A percentile compares a stretch with the other conserved stretches of the same genome.
These are phyloP conservation scores for Spodoptera littoralis DNA, from an alignment of 2,888 invertebrate genomes.

Conservation along the genomic window DNA sequence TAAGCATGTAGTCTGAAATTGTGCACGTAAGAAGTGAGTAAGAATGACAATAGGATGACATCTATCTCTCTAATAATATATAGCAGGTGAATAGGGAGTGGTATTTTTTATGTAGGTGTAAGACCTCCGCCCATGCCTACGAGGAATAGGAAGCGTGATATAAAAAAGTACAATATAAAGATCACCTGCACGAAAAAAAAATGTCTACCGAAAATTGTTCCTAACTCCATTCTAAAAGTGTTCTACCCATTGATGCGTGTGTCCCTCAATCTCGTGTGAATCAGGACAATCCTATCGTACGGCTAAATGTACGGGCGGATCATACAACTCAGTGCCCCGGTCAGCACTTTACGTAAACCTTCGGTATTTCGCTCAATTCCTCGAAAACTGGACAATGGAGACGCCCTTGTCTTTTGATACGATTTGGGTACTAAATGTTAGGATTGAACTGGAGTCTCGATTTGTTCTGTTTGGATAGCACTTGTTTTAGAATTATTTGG, in stretches of 20 bases:
- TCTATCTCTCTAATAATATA: too few species aligned
- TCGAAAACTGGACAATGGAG: constrained; percentile 6
- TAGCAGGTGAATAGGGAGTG: too few species aligned
- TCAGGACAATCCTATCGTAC: constrained; percentile 62
- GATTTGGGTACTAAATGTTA: too few species aligned
- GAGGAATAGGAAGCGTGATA: too few species aligned
- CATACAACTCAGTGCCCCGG: constrained; percentile 61
- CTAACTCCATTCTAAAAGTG: constrained; percentile 35
- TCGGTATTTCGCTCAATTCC: not conserved
- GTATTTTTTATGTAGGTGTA: too few species aligned
- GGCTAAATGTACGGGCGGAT: constrained; percentile 65
- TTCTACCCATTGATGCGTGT: constrained; percentile 44
- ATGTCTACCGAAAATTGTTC: not conserved
- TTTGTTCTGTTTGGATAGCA: not conserved
- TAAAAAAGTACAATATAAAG: too few species aligned
- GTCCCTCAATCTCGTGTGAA: constrained; percentile 71
- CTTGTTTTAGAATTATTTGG: not conserved
- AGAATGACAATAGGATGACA: too few species aligned
- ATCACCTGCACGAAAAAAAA: not conserved
- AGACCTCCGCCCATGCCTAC: too few species aligned
- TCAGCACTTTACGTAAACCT: constrained; percentile 69
- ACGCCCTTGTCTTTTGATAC: too few species aligned
- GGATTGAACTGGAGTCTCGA: not conserved
- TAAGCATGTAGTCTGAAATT: too few species aligned
- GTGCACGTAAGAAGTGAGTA: too few species aligned